Evolutionary conservation across 2,888 invertebrate genomes (phyloP).

Genomic region (Julus scanicus): DNA sequence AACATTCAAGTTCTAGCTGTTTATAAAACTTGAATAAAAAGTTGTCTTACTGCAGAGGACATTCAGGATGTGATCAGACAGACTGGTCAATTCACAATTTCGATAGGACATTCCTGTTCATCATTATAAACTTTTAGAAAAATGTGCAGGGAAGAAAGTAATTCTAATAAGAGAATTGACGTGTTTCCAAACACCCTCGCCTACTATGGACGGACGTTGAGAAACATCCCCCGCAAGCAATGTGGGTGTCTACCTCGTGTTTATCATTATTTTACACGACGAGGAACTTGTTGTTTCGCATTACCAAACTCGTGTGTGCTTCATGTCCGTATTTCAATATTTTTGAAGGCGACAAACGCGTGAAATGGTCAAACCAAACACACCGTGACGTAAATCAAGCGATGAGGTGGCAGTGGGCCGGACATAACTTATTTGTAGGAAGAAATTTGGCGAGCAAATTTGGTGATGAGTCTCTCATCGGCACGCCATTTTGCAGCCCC

Average conservation of each 20-base stretch:
- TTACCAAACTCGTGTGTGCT: neutral
- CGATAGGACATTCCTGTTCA: too few species aligned
- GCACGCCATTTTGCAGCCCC: neutral
- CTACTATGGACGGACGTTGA: too few species aligned
- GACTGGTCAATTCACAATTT: too few species aligned
- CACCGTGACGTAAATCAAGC: neutral
- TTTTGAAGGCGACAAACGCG: slow-evolving; percentile 11
- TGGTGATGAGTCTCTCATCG: neutral
- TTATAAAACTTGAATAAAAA: too few species aligned
- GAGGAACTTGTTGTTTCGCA: neutral
- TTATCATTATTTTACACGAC: neutral
- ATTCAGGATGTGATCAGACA: too few species aligned
- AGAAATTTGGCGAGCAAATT: slow-evolving; percentile 36
- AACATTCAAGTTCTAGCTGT: too few species aligned
- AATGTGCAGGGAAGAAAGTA: too few species aligned
- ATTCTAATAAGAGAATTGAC: too few species aligned
- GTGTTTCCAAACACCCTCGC: too few species aligned
- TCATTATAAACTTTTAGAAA: too few species aligned
- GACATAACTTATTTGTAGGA: neutral
- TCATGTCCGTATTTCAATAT: neutral
- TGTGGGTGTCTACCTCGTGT: neutral
- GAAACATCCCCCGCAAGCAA: too few species aligned
- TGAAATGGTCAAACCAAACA: neutral
- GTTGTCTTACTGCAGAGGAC: too few species aligned
- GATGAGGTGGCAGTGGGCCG: neutral